Conservation (phyloP, 2,888 invertebrate species). For the Euzophera pinguis region DNA sequence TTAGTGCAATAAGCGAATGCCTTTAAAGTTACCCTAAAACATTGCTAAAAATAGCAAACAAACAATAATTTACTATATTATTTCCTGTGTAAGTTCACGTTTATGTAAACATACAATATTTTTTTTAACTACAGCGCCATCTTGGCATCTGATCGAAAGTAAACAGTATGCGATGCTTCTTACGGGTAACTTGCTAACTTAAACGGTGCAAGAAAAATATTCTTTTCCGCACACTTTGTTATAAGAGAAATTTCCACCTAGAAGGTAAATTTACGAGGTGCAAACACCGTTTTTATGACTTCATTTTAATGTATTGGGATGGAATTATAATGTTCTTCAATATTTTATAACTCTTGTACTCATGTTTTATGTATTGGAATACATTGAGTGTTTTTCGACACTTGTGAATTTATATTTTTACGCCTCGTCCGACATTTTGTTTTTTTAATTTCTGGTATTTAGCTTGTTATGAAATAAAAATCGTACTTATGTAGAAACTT, state of each 20-base stretch:
- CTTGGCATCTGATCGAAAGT: conserved; percentile 44
- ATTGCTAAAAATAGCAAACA: too few species aligned
- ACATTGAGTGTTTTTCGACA: conserved; percentile 5
- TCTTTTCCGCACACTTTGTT: conserved; percentile 24
- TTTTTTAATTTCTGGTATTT: not conserved
- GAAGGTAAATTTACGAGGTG: conserved; percentile 25
- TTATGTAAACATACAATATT: conserved; percentile 7
- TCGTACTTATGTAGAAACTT: too few species aligned
- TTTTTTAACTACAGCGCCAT: conserved; percentile 6
- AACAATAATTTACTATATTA: too few species aligned
- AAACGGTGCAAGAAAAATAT: conserved; percentile 49
- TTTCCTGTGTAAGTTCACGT: conserved; percentile 6
- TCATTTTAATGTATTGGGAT: conserved; percentile 21
- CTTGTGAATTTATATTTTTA: conserved; percentile 3
- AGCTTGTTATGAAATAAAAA: not conserved
- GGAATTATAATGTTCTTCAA: conserved; percentile 15
- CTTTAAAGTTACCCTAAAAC: too few species aligned
- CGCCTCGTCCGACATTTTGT: not conserved
- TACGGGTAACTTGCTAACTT: conserved; percentile 37
- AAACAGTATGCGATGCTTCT: conserved; percentile 50
- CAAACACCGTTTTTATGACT: conserved; percentile 23
- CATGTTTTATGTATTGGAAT: conserved; percentile 9
- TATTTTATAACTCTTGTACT: conserved; percentile 5
- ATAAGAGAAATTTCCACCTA: conserved; percentile 14
- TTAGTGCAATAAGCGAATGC: too few species aligned